Evolutionary conservation across 2,797 vertebrate genomes (phyloP).

Genomic region (Avahi laniger): DNA sequence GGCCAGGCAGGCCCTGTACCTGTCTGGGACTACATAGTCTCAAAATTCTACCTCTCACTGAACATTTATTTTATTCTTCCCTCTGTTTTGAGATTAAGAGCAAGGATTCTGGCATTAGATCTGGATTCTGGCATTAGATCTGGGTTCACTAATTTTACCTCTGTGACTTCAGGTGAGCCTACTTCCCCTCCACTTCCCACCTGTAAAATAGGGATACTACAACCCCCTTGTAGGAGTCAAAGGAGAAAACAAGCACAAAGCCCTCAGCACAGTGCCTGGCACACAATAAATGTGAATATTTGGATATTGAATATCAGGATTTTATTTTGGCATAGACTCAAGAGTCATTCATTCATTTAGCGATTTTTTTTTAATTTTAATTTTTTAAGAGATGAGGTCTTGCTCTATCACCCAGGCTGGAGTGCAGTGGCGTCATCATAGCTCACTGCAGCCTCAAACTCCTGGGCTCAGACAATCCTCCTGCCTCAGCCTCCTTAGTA

Average conservation of each 20-base stretch:
- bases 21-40: neutral
- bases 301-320: neutral
- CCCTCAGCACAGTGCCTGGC: neutral
- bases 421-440: no score
- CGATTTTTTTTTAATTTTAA: neutral
- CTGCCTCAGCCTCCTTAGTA: no score
- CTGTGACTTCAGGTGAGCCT: neutral
- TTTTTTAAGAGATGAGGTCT: no score
- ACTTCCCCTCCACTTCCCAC: neutral
- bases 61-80: slow-evolving; percentile 8
- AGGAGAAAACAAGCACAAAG: neutral
- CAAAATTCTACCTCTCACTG: neutral
- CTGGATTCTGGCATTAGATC: neutral
- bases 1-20: neutral
- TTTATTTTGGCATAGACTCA: slow-evolving; percentile 19
- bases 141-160: neutral
- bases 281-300: neutral
- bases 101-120: neutral
- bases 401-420: no score
- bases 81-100: neutral
- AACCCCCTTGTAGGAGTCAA: neutral
- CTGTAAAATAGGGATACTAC: neutral
- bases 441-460: no score
- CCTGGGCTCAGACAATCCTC: no score
- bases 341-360: slow-evolving; percentile 5